Conservation (phyloP, 23 tunicate species). For the Halocynthia roretzi region DNA sequence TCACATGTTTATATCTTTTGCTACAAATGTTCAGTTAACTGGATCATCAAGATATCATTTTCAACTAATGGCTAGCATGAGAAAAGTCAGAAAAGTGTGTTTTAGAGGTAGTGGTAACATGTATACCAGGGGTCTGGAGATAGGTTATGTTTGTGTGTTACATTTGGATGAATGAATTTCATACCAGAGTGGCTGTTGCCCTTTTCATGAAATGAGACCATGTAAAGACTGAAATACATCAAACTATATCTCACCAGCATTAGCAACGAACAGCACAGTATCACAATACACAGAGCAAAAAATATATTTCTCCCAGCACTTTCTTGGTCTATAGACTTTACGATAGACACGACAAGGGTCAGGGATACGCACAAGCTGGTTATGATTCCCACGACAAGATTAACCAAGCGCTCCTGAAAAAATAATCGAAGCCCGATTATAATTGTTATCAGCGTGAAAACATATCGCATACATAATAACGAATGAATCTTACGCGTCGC, state of each 20-base stretch:
- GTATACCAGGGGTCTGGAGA: too few relatives aligned
- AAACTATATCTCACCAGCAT: slow-evolving; percentile 29
- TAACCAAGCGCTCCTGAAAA: slow-evolving; percentile 56
- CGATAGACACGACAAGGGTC: slow-evolving; percentile 44
- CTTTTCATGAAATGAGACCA: slow-evolving; percentile 2
- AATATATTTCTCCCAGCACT: slow-evolving; percentile 27
- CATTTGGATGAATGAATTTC: too few relatives aligned
- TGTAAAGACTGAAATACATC: background rate
- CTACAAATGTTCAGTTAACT: too few relatives aligned
- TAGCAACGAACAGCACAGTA: slow-evolving; percentile 52
- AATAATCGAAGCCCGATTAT: background rate
- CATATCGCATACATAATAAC: background rate
- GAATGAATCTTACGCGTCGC: slow-evolving; percentile 36
- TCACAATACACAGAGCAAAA: slow-evolving; percentile 62
- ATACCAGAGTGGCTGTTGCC: too few relatives aligned
- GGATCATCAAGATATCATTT: too few relatives aligned
- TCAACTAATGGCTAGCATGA: too few relatives aligned
- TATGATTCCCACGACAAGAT: slow-evolving; percentile 55
- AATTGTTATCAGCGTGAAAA: background rate
- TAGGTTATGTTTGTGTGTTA: too few relatives aligned
- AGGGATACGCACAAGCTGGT: slow-evolving; percentile 40
- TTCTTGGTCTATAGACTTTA: background rate
- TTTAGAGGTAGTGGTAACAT: too few relatives aligned
- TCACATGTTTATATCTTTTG: too few relatives aligned
- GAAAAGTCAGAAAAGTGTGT: too few relatives aligned